These are phyloP conservation scores for Fratercula arctica DNA, from an alignment of 2,797 vertebrate genomes.

Conservation along the genomic window DNA sequence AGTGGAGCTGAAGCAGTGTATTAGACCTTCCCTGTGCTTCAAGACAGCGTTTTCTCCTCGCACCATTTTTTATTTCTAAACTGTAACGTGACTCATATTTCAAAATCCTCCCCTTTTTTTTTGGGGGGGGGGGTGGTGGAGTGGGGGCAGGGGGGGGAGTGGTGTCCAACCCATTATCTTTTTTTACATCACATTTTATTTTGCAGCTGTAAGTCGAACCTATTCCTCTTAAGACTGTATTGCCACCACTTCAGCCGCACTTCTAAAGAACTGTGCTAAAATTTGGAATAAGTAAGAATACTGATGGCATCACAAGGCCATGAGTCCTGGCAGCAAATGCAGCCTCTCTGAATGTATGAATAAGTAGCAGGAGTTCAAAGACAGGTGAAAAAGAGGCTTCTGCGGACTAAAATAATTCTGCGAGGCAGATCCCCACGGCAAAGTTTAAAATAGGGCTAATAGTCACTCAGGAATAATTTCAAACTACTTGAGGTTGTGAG, in stretches of 20 bases:
- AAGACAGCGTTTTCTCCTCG: neutral
- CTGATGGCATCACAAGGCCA: neutral
- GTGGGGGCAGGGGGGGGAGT: no score
- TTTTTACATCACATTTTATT: neutral
- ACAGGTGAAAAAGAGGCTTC: neutral
- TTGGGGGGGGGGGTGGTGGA: no score
- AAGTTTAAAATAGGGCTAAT: neutral
- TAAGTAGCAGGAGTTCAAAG: constrained; percentile 20
- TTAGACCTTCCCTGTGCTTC: neutral
- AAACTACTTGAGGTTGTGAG: neutral
- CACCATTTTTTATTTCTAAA: neutral
- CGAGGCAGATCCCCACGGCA: neutral
- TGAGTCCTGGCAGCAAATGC: neutral
- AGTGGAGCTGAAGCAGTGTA: neutral
- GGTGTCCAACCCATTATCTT: neutral
- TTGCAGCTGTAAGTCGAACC: neutral
- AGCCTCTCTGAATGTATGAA: neutral
- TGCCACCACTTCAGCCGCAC: neutral
- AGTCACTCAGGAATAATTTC: neutral
- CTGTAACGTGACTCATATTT: neutral
- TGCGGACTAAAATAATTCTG: neutral
- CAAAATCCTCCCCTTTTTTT: neutral
- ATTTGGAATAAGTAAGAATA: constrained; percentile 16
- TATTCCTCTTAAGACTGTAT: neutral
- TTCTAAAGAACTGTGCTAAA: constrained; percentile 10